A percentile compares a stretch with the other conserved stretches of the same genome.
Conservation (phyloP, 2,797 vertebrate species). For the Lepidocolaptes lacrymiger region DNA sequence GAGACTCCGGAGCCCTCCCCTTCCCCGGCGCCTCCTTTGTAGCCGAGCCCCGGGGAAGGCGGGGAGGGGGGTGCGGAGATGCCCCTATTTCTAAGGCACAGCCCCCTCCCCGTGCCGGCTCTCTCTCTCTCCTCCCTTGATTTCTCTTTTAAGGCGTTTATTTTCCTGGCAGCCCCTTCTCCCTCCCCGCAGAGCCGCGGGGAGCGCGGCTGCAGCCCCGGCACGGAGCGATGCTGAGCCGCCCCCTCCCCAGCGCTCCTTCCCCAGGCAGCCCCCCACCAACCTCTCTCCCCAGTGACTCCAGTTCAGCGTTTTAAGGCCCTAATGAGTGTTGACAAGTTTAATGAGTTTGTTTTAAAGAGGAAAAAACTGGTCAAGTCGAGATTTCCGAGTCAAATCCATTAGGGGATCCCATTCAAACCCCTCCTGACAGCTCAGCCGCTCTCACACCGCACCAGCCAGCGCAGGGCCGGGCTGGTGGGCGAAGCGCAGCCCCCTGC, state of each 20-base stretch:
- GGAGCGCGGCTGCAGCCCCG: neutral
- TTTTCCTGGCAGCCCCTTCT: conserved; percentile 31
- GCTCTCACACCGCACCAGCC: conserved; percentile 20
- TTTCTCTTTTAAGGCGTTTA: conserved; percentile 29
- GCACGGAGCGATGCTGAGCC: neutral
- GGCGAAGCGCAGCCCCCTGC: neutral
- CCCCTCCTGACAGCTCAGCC: conserved; percentile 66
- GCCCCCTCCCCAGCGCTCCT: neutral
- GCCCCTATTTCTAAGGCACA: conserved; percentile 13
- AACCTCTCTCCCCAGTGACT: conserved; percentile 69
- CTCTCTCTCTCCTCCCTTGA: conserved; percentile 16
- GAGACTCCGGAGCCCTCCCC: neutral
- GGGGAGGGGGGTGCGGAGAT: neutral
- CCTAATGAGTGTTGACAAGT: conserved; percentile 97
- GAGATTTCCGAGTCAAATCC: conserved; percentile 92
- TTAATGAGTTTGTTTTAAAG: conserved; percentile 90
- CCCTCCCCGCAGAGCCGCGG: neutral
- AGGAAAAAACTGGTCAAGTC: conserved; percentile 89
- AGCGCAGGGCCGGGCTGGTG: neutral
- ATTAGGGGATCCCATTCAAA: conserved; percentile 74
- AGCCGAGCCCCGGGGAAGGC: neutral
- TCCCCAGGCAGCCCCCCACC: conserved; percentile 24
- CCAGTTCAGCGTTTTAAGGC: conserved; percentile 83
- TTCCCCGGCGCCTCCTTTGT: neutral
- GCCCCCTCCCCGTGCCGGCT: conserved; percentile 3